Evolutionary conservation across 2,113 vertebrate species (phyloP).

Genomic region (Ardeotis arabs): DNA sequence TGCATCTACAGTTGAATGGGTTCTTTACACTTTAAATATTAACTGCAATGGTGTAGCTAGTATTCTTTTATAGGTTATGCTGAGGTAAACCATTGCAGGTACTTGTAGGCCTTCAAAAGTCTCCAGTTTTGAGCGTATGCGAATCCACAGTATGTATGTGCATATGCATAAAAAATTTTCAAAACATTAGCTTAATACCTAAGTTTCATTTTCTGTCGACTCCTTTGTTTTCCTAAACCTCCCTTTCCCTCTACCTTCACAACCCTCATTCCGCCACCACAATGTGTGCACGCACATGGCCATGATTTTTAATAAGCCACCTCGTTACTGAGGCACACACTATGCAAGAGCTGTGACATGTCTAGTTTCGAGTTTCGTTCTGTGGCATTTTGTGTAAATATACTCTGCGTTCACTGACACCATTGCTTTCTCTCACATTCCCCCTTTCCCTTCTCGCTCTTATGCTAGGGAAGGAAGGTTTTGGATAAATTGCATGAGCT

Average conservation of each 20-base stretch:
- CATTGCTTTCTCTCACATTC: not conserved
- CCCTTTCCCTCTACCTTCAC: not conserved
- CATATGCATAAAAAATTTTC: not conserved
- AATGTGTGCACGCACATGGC: not conserved
- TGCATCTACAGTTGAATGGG: not conserved
- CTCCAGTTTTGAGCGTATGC: not conserved
- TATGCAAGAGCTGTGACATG: not conserved
- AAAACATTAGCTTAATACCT: not conserved
- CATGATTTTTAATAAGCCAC: not conserved
- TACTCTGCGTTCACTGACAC: not conserved
- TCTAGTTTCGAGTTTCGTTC: not conserved
- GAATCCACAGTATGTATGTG: not conserved
- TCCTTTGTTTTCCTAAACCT: not conserved
- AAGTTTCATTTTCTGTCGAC: not conserved
- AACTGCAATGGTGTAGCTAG: not conserved
- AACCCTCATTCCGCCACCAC: not conserved
- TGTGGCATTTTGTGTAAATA: not conserved
- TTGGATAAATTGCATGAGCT: conserved; percentile 79
- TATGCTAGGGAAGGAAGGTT: conserved; percentile 83
- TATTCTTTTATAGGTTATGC: not conserved
- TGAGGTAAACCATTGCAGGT: not conserved
- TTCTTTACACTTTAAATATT: not conserved
- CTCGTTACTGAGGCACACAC: not conserved
- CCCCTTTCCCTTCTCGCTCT: not conserved
- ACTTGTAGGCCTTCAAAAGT: not conserved